Evolutionary conservation across 2,888 invertebrate genomes (phyloP).

Genomic region (Clusia tigrina): DNA sequence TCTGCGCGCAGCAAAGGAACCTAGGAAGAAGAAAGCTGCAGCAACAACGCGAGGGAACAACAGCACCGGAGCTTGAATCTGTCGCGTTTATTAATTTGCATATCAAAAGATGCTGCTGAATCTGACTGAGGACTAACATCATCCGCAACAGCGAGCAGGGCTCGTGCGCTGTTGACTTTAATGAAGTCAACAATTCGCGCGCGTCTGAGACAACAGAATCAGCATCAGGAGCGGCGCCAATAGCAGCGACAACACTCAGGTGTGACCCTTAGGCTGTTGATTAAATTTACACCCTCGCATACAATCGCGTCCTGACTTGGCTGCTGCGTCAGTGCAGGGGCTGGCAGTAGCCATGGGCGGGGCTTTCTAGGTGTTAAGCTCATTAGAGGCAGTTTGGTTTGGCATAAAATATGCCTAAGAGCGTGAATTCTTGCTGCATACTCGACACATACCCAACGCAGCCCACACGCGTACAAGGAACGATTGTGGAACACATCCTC

Average conservation of each 20-base stretch:
- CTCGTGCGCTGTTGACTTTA: conserved; percentile 39
- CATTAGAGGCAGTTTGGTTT: neutral
- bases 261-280: conserved; percentile 35
- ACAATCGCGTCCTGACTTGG: neutral
- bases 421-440: too few species aligned
- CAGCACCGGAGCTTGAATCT: neutral
- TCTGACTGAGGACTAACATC: neutral
- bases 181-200: conserved; percentile 51
- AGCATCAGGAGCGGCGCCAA: neutral
- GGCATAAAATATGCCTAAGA: neutral
- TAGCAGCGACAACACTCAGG: neutral
- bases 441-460: too few species aligned
- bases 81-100: conserved; percentile 4
- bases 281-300: conserved; percentile 34
- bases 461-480: too few species aligned
- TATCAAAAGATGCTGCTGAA: neutral
- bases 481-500: too few species aligned
- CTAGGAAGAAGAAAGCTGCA: neutral
- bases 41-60: neutral
- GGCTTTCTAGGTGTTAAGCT: neutral
- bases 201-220: neutral
- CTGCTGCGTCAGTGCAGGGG: neutral
- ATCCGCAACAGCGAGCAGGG: neutral
- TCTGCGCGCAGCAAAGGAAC: neutral
- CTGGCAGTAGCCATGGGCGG: neutral